Evolutionary conservation across 2,797 vertebrate species (phyloP).

Genomic region (Poecilia gillii): DNA sequence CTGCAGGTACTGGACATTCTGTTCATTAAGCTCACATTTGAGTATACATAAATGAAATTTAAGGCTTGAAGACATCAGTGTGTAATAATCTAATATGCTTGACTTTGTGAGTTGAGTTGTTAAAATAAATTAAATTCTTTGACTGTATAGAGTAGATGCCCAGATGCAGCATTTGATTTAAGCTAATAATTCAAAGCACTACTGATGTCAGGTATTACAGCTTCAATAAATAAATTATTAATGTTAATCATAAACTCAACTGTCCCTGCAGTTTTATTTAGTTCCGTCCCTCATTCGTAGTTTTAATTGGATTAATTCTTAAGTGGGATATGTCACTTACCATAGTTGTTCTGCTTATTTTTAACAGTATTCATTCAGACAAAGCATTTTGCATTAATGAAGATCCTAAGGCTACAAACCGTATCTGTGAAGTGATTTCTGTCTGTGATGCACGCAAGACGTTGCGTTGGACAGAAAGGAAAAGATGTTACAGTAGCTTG

Average conservation of each 20-base stretch:
- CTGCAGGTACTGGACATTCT: background rate
- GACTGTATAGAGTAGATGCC: background rate
- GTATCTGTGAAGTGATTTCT: constrained; percentile 36
- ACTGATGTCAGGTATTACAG: background rate
- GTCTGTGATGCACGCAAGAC: constrained; percentile 26
- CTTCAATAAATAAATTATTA: background rate
- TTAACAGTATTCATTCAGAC: constrained; percentile 20
- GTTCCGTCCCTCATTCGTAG: background rate
- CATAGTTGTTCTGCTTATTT: constrained; percentile 7
- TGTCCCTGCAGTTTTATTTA: background rate
- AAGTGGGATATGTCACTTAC: background rate
- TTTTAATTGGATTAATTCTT: constrained; percentile 1
- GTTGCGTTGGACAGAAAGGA: constrained; percentile 32
- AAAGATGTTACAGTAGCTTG: background rate
- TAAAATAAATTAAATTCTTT: background rate
- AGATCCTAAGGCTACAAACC: constrained; percentile 27
- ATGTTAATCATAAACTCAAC: background rate
- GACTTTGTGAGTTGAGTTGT: background rate
- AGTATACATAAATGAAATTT: background rate
- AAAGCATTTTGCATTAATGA: constrained; percentile 27
- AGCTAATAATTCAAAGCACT: background rate
- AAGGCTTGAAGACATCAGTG: background rate
- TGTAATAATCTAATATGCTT: background rate
- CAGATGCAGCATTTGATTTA: background rate
- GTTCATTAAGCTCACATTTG: background rate